Evolutionary conservation across 2,888 invertebrate genomes (phyloP).

Genomic region (Litoditis marina): DNA sequence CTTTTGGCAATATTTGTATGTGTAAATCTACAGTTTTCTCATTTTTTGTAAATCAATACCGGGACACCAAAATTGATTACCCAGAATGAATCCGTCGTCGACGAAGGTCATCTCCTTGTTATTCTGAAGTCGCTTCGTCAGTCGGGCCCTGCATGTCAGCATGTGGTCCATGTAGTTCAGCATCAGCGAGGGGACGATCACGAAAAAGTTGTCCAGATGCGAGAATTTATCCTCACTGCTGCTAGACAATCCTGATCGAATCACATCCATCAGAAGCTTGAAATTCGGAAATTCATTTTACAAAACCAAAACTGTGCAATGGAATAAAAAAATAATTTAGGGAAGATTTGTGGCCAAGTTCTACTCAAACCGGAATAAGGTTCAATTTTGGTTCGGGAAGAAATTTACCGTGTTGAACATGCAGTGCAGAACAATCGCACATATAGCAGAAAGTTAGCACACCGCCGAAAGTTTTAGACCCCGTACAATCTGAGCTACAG

Average conservation of each 20-base stretch:
- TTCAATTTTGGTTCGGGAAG: too few species aligned
- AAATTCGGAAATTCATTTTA: too few species aligned
- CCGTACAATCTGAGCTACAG: too few species aligned
- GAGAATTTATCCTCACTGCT: constrained; percentile 71
- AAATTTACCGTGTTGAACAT: too few species aligned
- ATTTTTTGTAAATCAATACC: constrained; percentile 1
- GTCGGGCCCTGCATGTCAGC: constrained; percentile 83
- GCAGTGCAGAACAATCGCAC: too few species aligned
- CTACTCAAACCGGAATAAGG: too few species aligned
- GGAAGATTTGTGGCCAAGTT: background rate
- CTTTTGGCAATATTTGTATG: too few species aligned
- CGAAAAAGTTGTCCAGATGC: constrained; percentile 85
- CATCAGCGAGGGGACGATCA: constrained; percentile 84
- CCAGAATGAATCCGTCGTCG: constrained; percentile 97
- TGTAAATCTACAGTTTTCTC: constrained; percentile 5
- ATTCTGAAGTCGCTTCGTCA: constrained; percentile 76
- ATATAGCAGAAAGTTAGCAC: too few species aligned
- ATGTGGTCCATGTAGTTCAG: constrained; percentile 91
- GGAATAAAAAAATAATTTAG: background rate
- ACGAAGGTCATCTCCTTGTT: constrained; percentile 81
- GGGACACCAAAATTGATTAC: constrained; percentile 62
- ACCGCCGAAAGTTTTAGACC: too few species aligned
- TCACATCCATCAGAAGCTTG: constrained; percentile 82
- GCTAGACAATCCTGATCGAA: constrained; percentile 82
- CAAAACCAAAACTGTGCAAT: background rate